Percentiles rank a stretch among this genome's conserved stretches.
phyloP scores from a whole-genome alignment of 2,797 vertebrate genomes.

The Trachops cirrhosus region DNA sequence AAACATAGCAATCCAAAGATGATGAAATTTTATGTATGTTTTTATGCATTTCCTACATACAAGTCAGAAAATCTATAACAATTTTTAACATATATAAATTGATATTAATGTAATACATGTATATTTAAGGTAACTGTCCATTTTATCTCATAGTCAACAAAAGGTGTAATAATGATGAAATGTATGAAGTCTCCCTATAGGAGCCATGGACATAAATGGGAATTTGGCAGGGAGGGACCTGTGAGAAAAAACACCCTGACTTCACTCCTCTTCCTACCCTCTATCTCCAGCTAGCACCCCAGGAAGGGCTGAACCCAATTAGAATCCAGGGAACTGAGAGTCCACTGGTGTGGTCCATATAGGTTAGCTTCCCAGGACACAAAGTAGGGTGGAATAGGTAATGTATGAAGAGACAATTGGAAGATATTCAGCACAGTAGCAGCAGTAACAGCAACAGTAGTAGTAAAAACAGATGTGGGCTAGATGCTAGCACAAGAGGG shows the following conservation, averaged over 20 bases:
- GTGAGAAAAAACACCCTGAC: background rate
- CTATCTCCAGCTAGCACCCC: background rate
- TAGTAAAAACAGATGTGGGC: background rate
- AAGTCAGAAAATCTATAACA: conserved; percentile 80
- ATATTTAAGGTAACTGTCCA: conserved; percentile 67
- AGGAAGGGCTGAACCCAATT: background rate
- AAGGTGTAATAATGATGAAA: conserved; percentile 43
- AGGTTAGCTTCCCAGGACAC: background rate
- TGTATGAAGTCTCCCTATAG: background rate
- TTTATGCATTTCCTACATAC: conserved; percentile 73
- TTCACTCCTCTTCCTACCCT: background rate
- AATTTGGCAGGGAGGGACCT: background rate
- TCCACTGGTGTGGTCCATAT: background rate
- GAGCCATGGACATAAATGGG: background rate
- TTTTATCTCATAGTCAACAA: conserved; percentile 66
- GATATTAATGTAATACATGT: conserved; percentile 73
- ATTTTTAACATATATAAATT: conserved; percentile 74
- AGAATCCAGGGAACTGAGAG: background rate
- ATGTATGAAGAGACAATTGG: background rate
- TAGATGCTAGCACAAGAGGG: background rate
- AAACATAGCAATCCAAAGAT: conserved; percentile 15
- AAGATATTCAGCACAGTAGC: background rate
- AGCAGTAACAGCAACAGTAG: background rate
- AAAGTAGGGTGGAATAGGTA: background rate
- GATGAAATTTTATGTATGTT: conserved; percentile 78